Evolutionary conservation across 2,113 vertebrate genomes (phyloP), one percentile per base, ranked within the genome.

Genomic region (Hirundichthys speculiger): DNA sequence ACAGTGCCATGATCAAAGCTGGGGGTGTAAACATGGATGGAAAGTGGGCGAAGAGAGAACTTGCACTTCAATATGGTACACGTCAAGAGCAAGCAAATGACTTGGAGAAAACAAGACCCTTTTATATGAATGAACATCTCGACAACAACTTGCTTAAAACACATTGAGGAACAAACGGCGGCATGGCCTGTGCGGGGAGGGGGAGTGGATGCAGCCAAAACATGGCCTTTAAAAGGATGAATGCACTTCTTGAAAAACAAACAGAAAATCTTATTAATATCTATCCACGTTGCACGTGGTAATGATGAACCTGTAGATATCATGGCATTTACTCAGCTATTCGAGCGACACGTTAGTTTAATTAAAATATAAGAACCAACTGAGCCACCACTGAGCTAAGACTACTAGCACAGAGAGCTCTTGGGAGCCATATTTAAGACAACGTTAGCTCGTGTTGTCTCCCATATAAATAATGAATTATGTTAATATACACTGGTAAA

Each of bases 191-290:
- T 72, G 48, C 66, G 30, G 64, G 56, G 56, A 47, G 58, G 18
- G 49, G 11, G 62, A 57, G 13, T 63, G 47, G 20, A 53, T 71
- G 61, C 59, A 79, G 70, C 69, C 79, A 77, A 77, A 85, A 87
- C 80, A 87, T 76, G 89, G 88, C 88, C 89, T 89, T 90, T 89
- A 84, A 89, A 84, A 68, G 49, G 59, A 54, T 48, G 56, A 18
- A 34, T 45, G 15, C 64, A 10, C 15, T 19, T 39, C 64, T 55
- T 71, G 11, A 52, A 59, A 51, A 53, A 48, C 34, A 55, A 80
- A 22, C 5, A 24, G 5, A 45, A 42, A 53, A 4, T 3, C 3
- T 53, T 16, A n/a, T 12, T 18, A 12, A 2, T 2, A 13, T 4
- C 5, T 27, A n/a, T 5, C 21, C 25, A 20, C 1, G 15, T n/a